A percentile compares a stretch with the other conserved stretches of the same genome.
Conservation (phyloP, 2,113 vertebrate species). For the Procavia capensis region DNA sequence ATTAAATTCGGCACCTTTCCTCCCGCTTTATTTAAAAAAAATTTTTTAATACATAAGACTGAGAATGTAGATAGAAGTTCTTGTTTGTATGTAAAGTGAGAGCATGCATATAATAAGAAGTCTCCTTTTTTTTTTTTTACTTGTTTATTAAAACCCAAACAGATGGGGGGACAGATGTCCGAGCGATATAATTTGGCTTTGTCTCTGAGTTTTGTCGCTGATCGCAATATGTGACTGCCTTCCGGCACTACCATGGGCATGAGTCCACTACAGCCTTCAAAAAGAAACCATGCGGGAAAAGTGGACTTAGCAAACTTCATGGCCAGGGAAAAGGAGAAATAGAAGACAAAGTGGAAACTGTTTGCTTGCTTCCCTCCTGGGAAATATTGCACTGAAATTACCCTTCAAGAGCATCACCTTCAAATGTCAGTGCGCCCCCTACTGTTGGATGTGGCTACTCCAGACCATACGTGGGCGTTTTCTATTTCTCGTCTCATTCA, state of each 20-base stretch:
- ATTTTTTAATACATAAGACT: slow-evolving; percentile 23
- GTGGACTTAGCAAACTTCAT: slow-evolving; percentile 61
- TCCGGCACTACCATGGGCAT: slow-evolving; percentile 79
- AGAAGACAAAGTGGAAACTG: slow-evolving; percentile 37
- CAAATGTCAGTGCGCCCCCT: slow-evolving; percentile 64
- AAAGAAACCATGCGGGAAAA: slow-evolving; percentile 30
- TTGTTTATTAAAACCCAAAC: slow-evolving; percentile 81
- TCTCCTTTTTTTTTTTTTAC: slow-evolving; percentile 76
- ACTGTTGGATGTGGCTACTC: slow-evolving; percentile 59
- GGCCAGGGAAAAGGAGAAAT: slow-evolving; percentile 41
- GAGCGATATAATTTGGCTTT: slow-evolving; percentile 84
- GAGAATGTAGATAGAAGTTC: slow-evolving; percentile 63
- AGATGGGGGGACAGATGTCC: slow-evolving; percentile 89
- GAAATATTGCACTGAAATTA: slow-evolving; percentile 27
- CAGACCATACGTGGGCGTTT: slow-evolving; percentile 30
- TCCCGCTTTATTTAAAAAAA: background rate
- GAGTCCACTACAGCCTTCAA: slow-evolving; percentile 65
- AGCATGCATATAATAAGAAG: slow-evolving; percentile 78
- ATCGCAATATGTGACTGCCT: slow-evolving; percentile 78
- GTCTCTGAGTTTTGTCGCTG: slow-evolving; percentile 79
- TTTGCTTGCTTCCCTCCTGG: background rate
- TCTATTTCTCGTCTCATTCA: slow-evolving; percentile 45
- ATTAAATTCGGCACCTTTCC: background rate
- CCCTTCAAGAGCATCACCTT: slow-evolving; percentile 62
- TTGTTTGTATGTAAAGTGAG: slow-evolving; percentile 69